A percentile compares a stretch with the other conserved stretches of the same genome.
Evolutionary conservation across 2,113 vertebrate species (phyloP).

Genomic region (Cyphomyrus plagiostoma): DNA sequence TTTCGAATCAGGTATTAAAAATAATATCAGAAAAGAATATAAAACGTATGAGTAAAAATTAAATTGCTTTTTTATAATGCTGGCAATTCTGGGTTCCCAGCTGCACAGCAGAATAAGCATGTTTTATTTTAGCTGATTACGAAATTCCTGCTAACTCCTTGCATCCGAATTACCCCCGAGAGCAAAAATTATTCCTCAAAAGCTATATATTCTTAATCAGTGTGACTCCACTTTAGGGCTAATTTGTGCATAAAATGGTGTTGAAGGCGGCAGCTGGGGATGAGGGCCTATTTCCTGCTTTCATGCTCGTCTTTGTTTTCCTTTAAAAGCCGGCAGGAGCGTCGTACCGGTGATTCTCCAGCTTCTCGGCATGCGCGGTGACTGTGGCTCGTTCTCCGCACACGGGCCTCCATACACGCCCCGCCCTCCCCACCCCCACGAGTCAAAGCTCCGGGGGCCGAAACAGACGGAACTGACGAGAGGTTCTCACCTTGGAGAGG

Average conservation of each 20-base stretch:
- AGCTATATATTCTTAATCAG: constrained; percentile 26
- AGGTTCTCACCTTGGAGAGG: background rate
- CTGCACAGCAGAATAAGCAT: background rate
- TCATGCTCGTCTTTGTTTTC: constrained; percentile 7
- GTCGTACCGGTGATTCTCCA: constrained; percentile 32
- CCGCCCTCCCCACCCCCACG: background rate
- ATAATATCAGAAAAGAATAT: background rate
- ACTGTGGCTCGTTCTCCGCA: constrained; percentile 40
- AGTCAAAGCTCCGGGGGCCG: background rate
- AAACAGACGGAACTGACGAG: background rate
- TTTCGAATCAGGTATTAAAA: background rate
- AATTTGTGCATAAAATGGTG: constrained; percentile 10
- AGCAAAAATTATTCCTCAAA: background rate
- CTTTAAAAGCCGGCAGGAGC: constrained; percentile 27
- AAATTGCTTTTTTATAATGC: background rate
- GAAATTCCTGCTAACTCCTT: background rate
- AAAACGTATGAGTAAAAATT: background rate
- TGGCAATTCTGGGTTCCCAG: background rate
- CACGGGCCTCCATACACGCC: constrained; percentile 28
- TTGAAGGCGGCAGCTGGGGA: constrained; percentile 3
- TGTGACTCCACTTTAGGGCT: background rate
- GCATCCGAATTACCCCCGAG: constrained; percentile 22
- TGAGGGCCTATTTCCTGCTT: background rate
- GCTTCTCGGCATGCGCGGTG: constrained; percentile 31
- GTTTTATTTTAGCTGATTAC: background rate